Evolutionary conservation across 2,797 vertebrate species (phyloP), one percentile per base, ranked within the genome.

Genomic region (Acanthurus lineatus): DNA sequence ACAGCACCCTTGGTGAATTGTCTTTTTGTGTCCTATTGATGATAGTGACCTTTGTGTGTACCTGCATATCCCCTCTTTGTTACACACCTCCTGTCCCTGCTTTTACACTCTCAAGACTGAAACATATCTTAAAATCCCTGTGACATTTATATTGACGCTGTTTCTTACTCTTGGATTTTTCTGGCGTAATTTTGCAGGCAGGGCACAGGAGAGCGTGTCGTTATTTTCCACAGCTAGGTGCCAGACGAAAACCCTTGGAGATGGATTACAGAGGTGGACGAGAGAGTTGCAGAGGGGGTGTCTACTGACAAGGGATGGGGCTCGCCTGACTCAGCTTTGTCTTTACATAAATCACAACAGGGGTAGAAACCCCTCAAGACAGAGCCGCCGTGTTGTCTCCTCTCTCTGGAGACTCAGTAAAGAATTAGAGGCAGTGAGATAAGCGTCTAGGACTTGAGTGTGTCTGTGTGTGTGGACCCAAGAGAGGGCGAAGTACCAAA

Each of bases 291-390:
- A 56, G 25, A 53, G 78, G 76, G 69, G 77, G 79, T 45, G 74
- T 81, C 54, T 74, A 49, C 67, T 66, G 84, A 66, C n/a, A 57
- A 52, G 74, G 82, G 80, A 85, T 57, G 84, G 76, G 84, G 85
- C 68, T 87, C 0, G 48, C 47, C 84, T 84, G 86, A 91, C 82
- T 91, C 54, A 75, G 74, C 78, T 83, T 65, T 78, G 83, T 90
- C 88, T 88, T 85, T 77, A 89, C 90, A 93, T 93, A 91, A 93
- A 93, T 94, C 91, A 92, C 54, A 8, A 79, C 76, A 75, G 81
- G 85, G 79, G 63, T 66, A 91, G 80, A 91, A 91, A 84, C 79
- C 88, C 89, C 89, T 83, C 44, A 86, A 88, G 89, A 91, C 86
- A 82, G 58, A 77, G 87, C 54, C 44, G 57, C 56, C 45, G 60